A percentile compares a stretch with the other conserved stretches of the same genome.
These are phyloP conservation scores for Petrocephalus microphthalmus DNA, from an alignment of 2,113 vertebrate species.

Conservation along the genomic window DNA sequence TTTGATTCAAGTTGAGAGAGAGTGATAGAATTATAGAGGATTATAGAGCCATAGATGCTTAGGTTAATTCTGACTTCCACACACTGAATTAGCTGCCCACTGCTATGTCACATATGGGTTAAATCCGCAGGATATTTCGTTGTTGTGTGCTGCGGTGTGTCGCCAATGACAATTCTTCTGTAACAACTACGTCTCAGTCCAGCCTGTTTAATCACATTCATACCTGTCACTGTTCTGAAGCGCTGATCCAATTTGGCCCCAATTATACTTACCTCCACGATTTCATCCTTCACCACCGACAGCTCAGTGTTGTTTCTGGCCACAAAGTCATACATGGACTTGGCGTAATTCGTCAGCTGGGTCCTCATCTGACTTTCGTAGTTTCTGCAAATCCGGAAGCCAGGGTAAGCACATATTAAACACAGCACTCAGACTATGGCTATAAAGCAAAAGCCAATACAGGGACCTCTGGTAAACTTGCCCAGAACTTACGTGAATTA, in stretches of 20 bases:
- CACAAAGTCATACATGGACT: constrained; percentile 89
- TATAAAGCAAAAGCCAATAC: neutral
- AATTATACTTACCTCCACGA: constrained; percentile 73
- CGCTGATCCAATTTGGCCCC: neutral
- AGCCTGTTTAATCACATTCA: no score
- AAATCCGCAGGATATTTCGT: no score
- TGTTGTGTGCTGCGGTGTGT: no score
- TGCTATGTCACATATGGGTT: no score
- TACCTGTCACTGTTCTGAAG: no score
- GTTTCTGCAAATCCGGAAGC: constrained; percentile 54
- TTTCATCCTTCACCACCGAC: constrained; percentile 82
- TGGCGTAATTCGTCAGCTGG: constrained; percentile 74
- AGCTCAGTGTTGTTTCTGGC: constrained; percentile 89
- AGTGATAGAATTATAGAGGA: no score
- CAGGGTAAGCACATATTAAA: neutral
- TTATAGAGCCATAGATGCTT: no score
- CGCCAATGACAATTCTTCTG: no score
- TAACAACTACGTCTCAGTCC: no score
- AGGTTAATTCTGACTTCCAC: no score
- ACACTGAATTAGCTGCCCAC: no score
- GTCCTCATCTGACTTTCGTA: constrained; percentile 60
- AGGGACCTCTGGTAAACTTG: neutral
- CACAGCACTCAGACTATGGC: neutral
- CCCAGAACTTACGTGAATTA: neutral
- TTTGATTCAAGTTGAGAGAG: no score